Evolutionary conservation across 2,888 invertebrate species (phyloP), one percentile per base, ranked within the genome.

Genomic region (Caenorhabditis sulstoni): DNA sequence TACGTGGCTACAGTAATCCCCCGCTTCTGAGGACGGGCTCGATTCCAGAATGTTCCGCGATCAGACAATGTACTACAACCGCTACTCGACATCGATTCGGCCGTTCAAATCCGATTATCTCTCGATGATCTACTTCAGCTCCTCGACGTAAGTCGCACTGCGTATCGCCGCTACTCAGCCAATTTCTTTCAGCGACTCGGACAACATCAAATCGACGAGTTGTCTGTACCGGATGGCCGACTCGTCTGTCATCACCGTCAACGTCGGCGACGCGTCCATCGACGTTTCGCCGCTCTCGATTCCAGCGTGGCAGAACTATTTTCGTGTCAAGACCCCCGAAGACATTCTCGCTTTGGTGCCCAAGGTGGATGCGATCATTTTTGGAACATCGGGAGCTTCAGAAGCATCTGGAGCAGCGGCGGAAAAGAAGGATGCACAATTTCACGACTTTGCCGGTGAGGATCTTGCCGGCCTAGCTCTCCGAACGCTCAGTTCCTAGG

Each of bases 121-220:
- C 11, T 76, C 76, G n/a, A 68, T 76, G 76, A 58, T 76, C 16
- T 68, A 58, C 29, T 76, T 76, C 44, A 68, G 64, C 16, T 37
- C 76, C 37, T 68, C 68, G 3, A 76, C 68, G 76, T 76, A 9
- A 45, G 58, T 37, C 0, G 11, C 16, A 14, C 49, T 50, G 14
- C 35, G n/a, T n/a, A n/a, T 2, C 50, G 3, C 53, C 0, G 29
- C 7, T 7, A 14, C 1, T 4, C 9, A 45, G 7, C 12, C 23
- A 9, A 22, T 23, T n/a, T 22, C 1, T 58, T 66, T 22, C 66
- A 75, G 75, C 3, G 53, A 75, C 29, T 49, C 75, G 1, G 44
- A 35, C 8, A 61, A 55, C 35, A 62, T 75, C 3, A 53, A 67
- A 12, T 14, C 29, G 8, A 61, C 67, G 3, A 47, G 16, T 20